A percentile compares a stretch with the other conserved stretches of the same genome.
These are phyloP conservation scores for Sphaeramia orbicularis DNA, from an alignment of 2,797 vertebrate genomes.

Conservation along the genomic window DNA sequence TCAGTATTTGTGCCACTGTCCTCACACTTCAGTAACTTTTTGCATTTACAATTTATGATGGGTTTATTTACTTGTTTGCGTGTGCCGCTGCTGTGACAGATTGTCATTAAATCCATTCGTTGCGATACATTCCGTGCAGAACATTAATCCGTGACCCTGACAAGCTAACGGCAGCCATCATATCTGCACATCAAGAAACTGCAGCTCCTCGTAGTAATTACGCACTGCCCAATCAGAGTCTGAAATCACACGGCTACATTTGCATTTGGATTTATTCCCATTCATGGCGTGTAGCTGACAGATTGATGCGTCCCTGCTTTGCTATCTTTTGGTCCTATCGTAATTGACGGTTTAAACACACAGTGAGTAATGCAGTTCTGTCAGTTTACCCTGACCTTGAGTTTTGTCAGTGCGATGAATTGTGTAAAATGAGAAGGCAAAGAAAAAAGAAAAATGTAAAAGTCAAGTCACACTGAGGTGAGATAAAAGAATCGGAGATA, in stretches of 20 bases:
- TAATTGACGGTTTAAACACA: slow-evolving; percentile 12
- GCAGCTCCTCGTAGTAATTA: neutral
- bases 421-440: slow-evolving; percentile 8
- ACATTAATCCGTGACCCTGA: slow-evolving; percentile 6
- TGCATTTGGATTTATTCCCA: slow-evolving; percentile 10
- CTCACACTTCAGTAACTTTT: no score
- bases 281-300: neutral
- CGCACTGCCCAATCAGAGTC: neutral
- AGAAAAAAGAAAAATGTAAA: slow-evolving; percentile 17
- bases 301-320: neutral
- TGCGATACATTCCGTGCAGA: neutral
- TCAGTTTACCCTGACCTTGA: slow-evolving; percentile 13
- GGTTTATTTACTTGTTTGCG: neutral
- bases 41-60: neutral
- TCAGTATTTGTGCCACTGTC: no score
- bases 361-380: slow-evolving; percentile 9
- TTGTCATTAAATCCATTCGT: neutral
- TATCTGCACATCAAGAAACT: slow-evolving; percentile 8
- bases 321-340: slow-evolving; percentile 4
- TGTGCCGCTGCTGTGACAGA: neutral
- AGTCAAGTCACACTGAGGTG: neutral
- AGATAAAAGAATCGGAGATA: slow-evolving; percentile 18
- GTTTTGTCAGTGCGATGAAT: neutral
- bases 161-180: neutral
- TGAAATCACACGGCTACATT: slow-evolving; percentile 6